phyloP scores from a whole-genome alignment of 2,113 vertebrate genomes.

The Oncorhynchus clarkii region DNA sequence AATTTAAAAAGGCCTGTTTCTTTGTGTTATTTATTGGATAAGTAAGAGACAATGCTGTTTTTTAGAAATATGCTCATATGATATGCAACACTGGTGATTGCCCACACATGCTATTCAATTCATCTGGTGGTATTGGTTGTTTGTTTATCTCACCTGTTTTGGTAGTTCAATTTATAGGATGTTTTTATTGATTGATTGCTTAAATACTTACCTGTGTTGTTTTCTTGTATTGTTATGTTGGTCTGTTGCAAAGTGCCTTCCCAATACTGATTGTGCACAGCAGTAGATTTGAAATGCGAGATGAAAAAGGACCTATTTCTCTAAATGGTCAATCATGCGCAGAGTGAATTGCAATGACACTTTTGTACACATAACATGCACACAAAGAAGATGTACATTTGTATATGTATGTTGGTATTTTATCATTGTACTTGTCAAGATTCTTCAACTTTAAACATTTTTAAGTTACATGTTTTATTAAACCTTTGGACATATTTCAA shows the following conservation, averaged over 20 bases:
- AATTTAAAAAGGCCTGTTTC: conserved; percentile 1
- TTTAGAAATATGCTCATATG: conserved; percentile 22
- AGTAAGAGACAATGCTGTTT: conserved; percentile 31
- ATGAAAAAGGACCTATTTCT: conserved; percentile 52
- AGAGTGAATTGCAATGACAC: conserved; percentile 71
- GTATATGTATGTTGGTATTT: conserved; percentile 71
- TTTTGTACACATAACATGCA: conserved; percentile 72
- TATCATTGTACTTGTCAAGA: conserved; percentile 65
- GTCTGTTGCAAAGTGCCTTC: conserved; percentile 84
- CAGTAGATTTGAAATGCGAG: conserved; percentile 65
- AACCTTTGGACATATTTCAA: conserved; percentile 75
- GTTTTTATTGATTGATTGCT: conserved; percentile 37
- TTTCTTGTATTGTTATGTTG: conserved; percentile 60
- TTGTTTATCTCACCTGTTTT: conserved; percentile 41
- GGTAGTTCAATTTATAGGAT: conserved; percentile 50
- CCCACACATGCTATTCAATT: conserved; percentile 10
- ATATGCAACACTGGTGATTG: neutral
- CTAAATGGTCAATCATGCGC: conserved; percentile 65
- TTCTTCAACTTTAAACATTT: conserved; percentile 61
- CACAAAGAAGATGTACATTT: conserved; percentile 71
- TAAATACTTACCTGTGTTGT: conserved; percentile 22
- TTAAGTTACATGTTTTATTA: conserved; percentile 71
- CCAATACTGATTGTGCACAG: conserved; percentile 78
- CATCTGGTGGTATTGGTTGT: conserved; percentile 25
- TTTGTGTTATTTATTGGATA: conserved; percentile 24